Conservation (phyloP, 2,888 invertebrate genomes). For the Drosophila diplacantha region DNA sequence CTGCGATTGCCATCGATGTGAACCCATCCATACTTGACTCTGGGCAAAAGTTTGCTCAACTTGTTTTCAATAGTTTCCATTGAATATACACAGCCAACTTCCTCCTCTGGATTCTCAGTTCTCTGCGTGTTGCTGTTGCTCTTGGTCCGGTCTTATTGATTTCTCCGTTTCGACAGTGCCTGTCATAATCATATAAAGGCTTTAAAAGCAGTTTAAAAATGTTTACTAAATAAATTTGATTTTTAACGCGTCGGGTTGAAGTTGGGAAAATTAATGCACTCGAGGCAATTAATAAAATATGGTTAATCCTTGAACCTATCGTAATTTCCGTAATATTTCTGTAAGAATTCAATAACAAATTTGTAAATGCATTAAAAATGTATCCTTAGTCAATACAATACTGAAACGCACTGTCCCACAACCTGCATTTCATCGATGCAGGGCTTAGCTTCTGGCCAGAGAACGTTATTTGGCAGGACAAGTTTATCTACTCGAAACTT, state of each 20-base stretch:
- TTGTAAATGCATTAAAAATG: background rate
- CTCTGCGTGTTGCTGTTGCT: conserved; percentile 29
- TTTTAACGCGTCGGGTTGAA: no score
- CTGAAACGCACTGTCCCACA: conserved; percentile 9
- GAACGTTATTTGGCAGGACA: conserved; percentile 24
- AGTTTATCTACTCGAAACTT: conserved; percentile 39
- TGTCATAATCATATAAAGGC: conserved; percentile 4
- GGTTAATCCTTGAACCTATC: no score
- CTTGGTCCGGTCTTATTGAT: conserved; percentile 57
- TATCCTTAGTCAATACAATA: background rate
- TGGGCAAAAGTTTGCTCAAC: conserved; percentile 53
- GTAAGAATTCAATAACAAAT: no score
- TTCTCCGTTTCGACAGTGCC: conserved; percentile 37
- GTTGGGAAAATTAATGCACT: no score
- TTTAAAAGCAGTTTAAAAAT: background rate
- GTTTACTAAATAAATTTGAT: background rate
- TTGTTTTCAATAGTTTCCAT: conserved; percentile 45
- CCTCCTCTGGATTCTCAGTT: background rate
- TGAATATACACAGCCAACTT: conserved; percentile 32
- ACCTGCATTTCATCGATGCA: conserved; percentile 20
- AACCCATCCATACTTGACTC: conserved; percentile 24
- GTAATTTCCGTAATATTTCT: no score
- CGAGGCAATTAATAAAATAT: no score
- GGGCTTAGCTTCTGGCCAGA: conserved; percentile 17
- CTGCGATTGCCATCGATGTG: conserved; percentile 5